phyloP scores from a whole-genome alignment of 2,888 invertebrate species.

The Anthoptus insignis region DNA sequence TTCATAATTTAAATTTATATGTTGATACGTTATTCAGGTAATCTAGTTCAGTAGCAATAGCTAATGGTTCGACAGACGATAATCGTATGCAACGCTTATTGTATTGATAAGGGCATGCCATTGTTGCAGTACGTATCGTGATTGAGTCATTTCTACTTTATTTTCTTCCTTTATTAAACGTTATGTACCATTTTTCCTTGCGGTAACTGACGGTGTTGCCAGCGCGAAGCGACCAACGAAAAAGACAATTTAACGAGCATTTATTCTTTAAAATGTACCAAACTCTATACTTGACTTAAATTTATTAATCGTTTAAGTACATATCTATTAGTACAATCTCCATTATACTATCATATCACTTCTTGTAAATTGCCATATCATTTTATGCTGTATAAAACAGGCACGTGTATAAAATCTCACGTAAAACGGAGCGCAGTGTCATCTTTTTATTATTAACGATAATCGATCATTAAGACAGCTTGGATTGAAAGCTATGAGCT shows the following conservation, averaged over 20 bases:
- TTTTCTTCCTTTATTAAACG: conserved; percentile 53
- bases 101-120: conserved; percentile 83
- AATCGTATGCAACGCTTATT: conserved; percentile 86
- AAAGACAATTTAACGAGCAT: conserved; percentile 83
- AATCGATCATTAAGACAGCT: conserved; percentile 50
- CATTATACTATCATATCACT: conserved; percentile 82
- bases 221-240: conserved; percentile 73
- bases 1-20: too few species aligned
- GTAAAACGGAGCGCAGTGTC: conserved; percentile 60
- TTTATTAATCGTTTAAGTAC: conserved; percentile 77
- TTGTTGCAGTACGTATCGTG: conserved; percentile 86
- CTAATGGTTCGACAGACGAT: conserved; percentile 68
- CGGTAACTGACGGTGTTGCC: conserved; percentile 70
- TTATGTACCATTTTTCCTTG: conserved; percentile 42
- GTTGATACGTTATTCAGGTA: too few species aligned
- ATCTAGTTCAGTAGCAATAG: conserved; percentile 66
- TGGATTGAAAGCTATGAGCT: conserved; percentile 65
- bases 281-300: conserved; percentile 67
- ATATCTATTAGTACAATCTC: conserved; percentile 85
- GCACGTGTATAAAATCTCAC: conserved; percentile 75
- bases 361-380: conserved; percentile 85
- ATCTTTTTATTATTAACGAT: conserved; percentile 39
- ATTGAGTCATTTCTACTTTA: conserved; percentile 74
- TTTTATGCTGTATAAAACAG: conserved; percentile 76
- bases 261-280: conserved; percentile 79